Percentiles rank a stretch among this genome's conserved stretches.
Conservation (phyloP, 1,140 invertebrate species). For the Drosophila suzukii region DNA sequence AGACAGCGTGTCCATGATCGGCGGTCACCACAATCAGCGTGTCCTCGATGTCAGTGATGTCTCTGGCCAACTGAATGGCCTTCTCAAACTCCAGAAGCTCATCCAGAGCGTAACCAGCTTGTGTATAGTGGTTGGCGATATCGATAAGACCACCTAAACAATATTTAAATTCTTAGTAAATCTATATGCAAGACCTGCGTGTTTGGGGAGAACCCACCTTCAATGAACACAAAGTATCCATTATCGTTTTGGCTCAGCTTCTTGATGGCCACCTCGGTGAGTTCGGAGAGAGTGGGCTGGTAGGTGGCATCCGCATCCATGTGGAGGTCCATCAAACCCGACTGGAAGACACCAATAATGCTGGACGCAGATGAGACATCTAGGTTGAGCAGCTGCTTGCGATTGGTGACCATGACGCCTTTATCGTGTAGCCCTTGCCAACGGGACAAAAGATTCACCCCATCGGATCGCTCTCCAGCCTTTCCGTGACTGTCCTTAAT, state of each 20-base stretch:
- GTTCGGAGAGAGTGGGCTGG: slow-evolving; percentile 5
- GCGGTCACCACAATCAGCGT: slow-evolving; percentile 89
- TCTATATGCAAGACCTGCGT: neutral
- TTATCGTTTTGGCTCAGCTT: neutral
- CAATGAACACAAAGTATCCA: neutral
- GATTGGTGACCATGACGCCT: slow-evolving; percentile 87
- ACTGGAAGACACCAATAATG: slow-evolving; percentile 85
- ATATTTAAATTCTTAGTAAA: neutral
- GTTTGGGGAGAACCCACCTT: neutral
- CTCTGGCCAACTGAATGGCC: slow-evolving; percentile 87
- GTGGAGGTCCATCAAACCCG: slow-evolving; percentile 19
- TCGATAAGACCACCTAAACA: slow-evolving; percentile 87
- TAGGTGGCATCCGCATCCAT: slow-evolving; percentile 7
- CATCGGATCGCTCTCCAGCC: slow-evolving; percentile 85
- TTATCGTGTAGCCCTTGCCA: slow-evolving; percentile 82
- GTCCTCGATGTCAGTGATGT: slow-evolving; percentile 86
- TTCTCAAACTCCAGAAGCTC: slow-evolving; percentile 89
- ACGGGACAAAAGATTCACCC: slow-evolving; percentile 85
- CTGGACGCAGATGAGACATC: slow-evolving; percentile 61
- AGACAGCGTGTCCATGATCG: slow-evolving; percentile 89
- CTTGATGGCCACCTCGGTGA: slow-evolving; percentile 8
- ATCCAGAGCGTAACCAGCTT: slow-evolving; percentile 87
- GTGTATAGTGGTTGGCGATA: slow-evolving; percentile 89
- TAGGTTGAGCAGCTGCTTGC: slow-evolving; percentile 84
- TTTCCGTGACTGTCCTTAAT: slow-evolving; percentile 85